A percentile compares a stretch with the other conserved stretches of the same genome.
phyloP scores from a whole-genome alignment of 2,113 vertebrate genomes.

The Perca schrenkii region DNA sequence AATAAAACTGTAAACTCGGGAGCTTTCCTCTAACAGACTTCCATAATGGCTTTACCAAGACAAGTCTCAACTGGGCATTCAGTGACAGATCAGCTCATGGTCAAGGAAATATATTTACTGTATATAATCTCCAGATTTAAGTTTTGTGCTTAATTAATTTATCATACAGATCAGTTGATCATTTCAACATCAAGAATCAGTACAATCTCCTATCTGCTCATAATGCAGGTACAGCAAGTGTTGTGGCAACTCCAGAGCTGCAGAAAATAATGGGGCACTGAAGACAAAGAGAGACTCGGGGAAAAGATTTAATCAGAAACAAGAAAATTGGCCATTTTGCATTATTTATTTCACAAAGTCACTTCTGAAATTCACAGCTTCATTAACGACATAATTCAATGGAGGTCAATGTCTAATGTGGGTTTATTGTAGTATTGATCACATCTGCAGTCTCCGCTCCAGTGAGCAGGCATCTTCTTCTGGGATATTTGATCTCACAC shows the following conservation, averaged over 20 bases:
- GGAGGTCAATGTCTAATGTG: constrained; percentile 27
- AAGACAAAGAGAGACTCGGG: constrained; percentile 9
- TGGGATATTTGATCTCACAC: constrained; percentile 1
- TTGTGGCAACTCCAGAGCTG: constrained; percentile 4
- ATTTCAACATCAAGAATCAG: neutral
- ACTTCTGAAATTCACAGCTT: constrained; percentile 45
- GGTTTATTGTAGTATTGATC: constrained; percentile 35
- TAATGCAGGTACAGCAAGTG: neutral
- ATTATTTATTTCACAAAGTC: constrained; percentile 56
- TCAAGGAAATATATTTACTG: neutral
- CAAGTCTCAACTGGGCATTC: neutral
- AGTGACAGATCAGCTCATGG: neutral
- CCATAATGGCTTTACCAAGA: neutral
- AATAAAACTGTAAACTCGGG: neutral
- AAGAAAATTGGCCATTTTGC: constrained; percentile 27
- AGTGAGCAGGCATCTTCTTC: neutral
- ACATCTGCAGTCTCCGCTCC: constrained; percentile 6
- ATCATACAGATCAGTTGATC: neutral
- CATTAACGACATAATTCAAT: constrained; percentile 35
- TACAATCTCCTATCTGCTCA: neutral
- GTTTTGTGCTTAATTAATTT: neutral
- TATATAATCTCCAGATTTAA: too few species aligned
- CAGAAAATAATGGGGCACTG: constrained; percentile 27
- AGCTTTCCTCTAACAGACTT: neutral
- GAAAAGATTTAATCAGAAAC: constrained; percentile 31